phyloP scores from a whole-genome alignment of 2,888 invertebrate genomes.

The Norana najaformis region DNA sequence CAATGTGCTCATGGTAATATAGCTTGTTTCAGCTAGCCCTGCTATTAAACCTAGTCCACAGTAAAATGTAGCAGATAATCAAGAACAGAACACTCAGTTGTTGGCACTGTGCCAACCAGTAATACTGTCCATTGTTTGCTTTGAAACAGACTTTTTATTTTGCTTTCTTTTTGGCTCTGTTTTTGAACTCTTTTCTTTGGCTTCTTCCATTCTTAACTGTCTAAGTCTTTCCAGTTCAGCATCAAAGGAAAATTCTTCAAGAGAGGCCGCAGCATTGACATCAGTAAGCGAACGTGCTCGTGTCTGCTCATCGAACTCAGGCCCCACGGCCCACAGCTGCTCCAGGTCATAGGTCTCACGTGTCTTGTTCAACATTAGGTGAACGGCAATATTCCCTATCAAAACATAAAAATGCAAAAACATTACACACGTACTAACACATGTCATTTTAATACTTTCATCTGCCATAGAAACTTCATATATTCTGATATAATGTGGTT shows the following conservation, averaged over 20 bases:
- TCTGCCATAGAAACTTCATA: too few relatives aligned
- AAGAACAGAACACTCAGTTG: not conserved
- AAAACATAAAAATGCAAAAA: slow-evolving; percentile 49
- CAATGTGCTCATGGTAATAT: not conserved
- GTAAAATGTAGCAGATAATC: not conserved
- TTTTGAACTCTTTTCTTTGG: not conserved
- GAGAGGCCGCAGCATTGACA: slow-evolving; percentile 22
- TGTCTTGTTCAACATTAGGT: slow-evolving; percentile 77
- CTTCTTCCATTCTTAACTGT: slow-evolving; percentile 23
- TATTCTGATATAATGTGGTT: too few relatives aligned
- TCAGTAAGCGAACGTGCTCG: not conserved
- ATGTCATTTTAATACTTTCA: too few relatives aligned
- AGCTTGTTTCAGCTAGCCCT: not conserved
- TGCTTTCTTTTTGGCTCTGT: not conserved
- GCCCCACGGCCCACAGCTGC: slow-evolving; percentile 84
- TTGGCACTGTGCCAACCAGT: slow-evolving; percentile 30
- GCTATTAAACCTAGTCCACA: too few relatives aligned
- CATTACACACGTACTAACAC: not conserved
- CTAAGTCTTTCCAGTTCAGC: slow-evolving; percentile 32
- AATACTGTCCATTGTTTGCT: slow-evolving; percentile 29
- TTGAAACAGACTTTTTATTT: not conserved
- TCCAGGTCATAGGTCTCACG: slow-evolving; percentile 83
- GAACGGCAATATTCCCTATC: slow-evolving; percentile 86
- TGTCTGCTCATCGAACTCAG: slow-evolving; percentile 33
- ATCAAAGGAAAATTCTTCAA: slow-evolving; percentile 34